These are phyloP conservation scores for Anser cygnoides DNA, from an alignment of 2,113 vertebrate species.

Conservation along the genomic window DNA sequence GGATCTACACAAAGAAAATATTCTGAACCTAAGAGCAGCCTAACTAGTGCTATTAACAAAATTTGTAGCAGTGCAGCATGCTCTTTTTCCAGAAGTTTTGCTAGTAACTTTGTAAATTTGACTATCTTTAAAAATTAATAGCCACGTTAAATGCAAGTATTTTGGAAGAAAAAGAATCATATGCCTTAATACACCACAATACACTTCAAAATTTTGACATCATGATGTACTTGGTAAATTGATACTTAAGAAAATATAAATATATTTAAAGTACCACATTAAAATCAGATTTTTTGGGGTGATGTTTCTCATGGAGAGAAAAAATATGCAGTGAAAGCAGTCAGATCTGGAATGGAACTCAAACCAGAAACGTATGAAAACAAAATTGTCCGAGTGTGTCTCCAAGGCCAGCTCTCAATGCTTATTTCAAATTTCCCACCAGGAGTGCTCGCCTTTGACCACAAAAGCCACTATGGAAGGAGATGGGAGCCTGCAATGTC, in stretches of 20 bases:
- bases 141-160: neutral
- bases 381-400: neutral
- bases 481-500: neutral
- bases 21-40: neutral
- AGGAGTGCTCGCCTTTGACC: neutral
- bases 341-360: neutral
- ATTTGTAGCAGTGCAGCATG: neutral
- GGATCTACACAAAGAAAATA: neutral
- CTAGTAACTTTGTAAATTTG: neutral
- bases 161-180: neutral
- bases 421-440: neutral
- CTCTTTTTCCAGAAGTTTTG: neutral
- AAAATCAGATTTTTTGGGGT: neutral
- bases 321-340: accelerated
- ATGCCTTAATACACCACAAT: neutral
- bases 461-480: neutral
- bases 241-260: neutral
- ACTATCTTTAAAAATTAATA: neutral
- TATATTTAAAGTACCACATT: neutral
- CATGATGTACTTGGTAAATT: neutral
- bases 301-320: neutral
- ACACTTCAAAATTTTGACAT: neutral
- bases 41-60: neutral
- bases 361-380: neutral
- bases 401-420: neutral